Percentiles rank a stretch among this genome's conserved stretches.
These are phyloP conservation scores for Platysteira castanea DNA, from an alignment of 2,113 vertebrate species.

Conservation along the genomic window DNA sequence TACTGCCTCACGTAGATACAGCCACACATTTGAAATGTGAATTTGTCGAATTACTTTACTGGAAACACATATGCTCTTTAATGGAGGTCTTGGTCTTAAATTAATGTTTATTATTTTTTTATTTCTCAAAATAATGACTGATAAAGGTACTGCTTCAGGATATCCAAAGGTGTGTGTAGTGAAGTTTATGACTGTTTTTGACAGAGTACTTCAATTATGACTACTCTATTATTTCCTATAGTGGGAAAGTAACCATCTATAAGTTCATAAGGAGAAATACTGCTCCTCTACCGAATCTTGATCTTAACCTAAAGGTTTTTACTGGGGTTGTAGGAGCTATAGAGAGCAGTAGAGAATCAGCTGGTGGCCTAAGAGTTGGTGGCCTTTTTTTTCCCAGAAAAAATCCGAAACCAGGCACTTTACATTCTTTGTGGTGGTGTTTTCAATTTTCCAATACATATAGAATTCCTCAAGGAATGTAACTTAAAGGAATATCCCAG, in stretches of 20 bases:
- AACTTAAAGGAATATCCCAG: not conserved
- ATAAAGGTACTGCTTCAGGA: not conserved
- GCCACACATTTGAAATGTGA: not conserved
- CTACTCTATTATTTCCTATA: not conserved
- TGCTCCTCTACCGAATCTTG: not conserved
- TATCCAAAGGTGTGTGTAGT: not conserved
- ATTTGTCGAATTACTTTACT: not conserved
- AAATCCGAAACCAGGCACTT: rapidly evolving
- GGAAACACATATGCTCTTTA: not conserved
- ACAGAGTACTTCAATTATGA: not conserved
- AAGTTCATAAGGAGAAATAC: not conserved
- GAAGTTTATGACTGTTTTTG: not conserved
- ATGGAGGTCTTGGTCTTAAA: not conserved
- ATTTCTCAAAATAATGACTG: not conserved
- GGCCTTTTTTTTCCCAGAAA: not conserved
- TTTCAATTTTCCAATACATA: not conserved
- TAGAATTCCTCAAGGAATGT: not conserved
- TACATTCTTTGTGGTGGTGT: not conserved
- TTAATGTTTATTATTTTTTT: not conserved
- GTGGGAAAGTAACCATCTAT: not conserved
- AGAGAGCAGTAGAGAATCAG: rapidly evolving
- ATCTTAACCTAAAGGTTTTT: not conserved
- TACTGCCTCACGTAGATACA: not conserved
- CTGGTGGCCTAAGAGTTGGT: not conserved
- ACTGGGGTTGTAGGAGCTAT: rapidly evolving